Evolutionary conservation across 1,140 invertebrate genomes (phyloP).

Genomic region (Hormaphis cornu): DNA sequence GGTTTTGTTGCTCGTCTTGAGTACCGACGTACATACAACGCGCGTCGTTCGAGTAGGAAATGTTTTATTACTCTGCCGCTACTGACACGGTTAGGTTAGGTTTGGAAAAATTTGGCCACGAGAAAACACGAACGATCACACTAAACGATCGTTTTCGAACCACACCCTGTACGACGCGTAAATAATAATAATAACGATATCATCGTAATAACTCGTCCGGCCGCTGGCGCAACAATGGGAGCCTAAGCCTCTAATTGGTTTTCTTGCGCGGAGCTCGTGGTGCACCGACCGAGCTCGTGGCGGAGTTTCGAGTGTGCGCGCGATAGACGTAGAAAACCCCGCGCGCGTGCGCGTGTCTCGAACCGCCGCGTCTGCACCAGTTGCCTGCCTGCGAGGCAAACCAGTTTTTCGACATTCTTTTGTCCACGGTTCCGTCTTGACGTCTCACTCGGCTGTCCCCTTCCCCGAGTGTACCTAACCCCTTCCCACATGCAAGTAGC

Average conservation of each 20-base stretch:
- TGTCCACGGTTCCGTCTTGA: neutral
- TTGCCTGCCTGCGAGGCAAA: neutral
- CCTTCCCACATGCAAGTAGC: neutral
- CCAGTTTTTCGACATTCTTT: constrained; percentile 27
- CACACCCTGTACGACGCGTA: too few relatives aligned
- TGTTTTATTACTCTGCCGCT: too few relatives aligned
- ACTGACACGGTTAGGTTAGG: too few relatives aligned
- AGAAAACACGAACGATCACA: too few relatives aligned
- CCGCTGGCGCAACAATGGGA: neutral
- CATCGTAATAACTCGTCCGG: neutral
- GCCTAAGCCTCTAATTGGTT: constrained; percentile 6
- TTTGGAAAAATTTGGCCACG: too few relatives aligned
- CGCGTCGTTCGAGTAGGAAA: too few relatives aligned
- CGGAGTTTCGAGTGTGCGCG: neutral
- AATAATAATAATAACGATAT: too few relatives aligned
- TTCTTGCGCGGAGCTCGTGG: neutral
- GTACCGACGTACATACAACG: too few relatives aligned
- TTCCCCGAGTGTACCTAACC: neutral
- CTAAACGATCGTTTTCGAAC: too few relatives aligned
- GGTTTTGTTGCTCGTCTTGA: too few relatives aligned
- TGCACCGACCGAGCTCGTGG: neutral
- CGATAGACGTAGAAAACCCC: neutral
- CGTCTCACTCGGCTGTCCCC: neutral
- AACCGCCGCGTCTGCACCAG: neutral
- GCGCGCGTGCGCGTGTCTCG: neutral